A percentile compares a stretch with the other conserved stretches of the same genome.
phyloP scores from a whole-genome alignment of 2,113 vertebrate genomes.

The Opisthocomus hoazin region DNA sequence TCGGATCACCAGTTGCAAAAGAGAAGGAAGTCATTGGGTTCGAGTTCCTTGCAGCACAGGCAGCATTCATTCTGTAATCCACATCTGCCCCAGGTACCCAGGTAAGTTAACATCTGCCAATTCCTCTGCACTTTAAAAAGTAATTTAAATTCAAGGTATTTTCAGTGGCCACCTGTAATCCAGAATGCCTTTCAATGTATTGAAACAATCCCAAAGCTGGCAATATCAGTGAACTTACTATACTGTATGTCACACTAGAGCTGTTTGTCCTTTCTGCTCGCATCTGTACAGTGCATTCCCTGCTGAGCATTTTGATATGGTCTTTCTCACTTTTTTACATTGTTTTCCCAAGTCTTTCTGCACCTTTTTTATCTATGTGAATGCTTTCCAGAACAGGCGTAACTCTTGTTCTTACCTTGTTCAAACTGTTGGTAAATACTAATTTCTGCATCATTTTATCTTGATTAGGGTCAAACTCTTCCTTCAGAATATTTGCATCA shows the following conservation, averaged over 20 bases:
- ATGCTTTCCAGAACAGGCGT: background rate
- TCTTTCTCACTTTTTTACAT: background rate
- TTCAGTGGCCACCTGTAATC: background rate
- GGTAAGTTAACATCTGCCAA: background rate
- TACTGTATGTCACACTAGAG: background rate
- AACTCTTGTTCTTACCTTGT: background rate
- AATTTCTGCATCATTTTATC: background rate
- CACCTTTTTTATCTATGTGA: background rate
- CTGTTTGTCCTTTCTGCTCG: background rate
- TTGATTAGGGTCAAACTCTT: background rate
- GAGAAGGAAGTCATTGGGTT: constrained; percentile 6
- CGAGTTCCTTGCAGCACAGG: constrained; percentile 26
- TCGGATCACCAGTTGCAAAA: background rate
- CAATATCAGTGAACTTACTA: background rate
- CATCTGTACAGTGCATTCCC: background rate
- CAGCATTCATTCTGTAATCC: constrained; percentile 65
- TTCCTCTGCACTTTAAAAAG: background rate
- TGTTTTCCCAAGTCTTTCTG: background rate
- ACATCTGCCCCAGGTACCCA: background rate
- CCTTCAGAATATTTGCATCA: background rate
- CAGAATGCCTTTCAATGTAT: background rate
- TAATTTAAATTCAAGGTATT: background rate
- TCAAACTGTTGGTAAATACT: background rate
- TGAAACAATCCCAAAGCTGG: background rate
- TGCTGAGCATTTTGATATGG: background rate